Evolutionary conservation across 2,113 vertebrate species (phyloP).

Genomic region (Panthera uncia): DNA sequence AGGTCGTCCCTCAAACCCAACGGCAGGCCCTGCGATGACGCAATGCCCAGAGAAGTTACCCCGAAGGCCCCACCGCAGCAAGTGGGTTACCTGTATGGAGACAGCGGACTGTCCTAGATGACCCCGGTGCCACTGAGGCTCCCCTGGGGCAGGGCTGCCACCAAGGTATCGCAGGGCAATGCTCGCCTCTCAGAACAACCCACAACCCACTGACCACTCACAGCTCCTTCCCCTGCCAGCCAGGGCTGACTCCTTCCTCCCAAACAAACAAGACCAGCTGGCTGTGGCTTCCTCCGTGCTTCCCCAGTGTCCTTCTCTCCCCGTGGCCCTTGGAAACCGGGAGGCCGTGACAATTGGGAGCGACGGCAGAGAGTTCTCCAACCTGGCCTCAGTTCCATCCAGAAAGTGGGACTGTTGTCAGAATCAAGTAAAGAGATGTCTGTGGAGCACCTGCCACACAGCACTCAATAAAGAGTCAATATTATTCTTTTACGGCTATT

Average conservation of each 20-base stretch:
- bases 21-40: not conserved
- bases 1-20: slow-evolving; percentile 45
- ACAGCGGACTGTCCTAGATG: not conserved
- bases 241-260: not conserved
- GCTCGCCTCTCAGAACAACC: not conserved
- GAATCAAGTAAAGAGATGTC: not conserved
- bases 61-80: not conserved
- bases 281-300: not conserved
- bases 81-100: not conserved
- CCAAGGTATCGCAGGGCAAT: not conserved
- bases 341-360: not conserved
- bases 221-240: not conserved
- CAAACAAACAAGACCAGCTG: not conserved
- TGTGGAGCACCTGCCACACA: not conserved
- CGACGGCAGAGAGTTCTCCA: not conserved
- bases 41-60: not conserved
- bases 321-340: not conserved
- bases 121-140: not conserved
- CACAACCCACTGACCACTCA: not conserved
- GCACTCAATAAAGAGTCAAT: slow-evolving; percentile 33
- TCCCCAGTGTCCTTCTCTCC: not conserved
- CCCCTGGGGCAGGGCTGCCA: not conserved
- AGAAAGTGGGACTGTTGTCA: not conserved
- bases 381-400: not conserved
- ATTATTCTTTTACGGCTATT: slow-evolving; percentile 31